Conservation (phyloP, 1,140 invertebrate genomes). For the Papilio xuthus region DNA sequence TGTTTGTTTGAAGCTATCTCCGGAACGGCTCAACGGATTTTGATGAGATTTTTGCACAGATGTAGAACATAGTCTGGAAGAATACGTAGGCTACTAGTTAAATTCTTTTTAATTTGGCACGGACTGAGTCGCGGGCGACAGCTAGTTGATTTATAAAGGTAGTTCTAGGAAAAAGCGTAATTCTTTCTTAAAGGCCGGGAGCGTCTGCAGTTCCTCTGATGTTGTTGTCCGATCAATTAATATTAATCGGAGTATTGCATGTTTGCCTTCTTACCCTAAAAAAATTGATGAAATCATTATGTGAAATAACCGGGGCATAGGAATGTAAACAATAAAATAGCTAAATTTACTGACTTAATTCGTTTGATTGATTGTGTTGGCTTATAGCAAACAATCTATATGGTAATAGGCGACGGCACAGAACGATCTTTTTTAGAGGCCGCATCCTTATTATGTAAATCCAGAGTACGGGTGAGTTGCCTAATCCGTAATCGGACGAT, state of each 20-base stretch:
- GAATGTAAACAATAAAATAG: slow-evolving; percentile 24
- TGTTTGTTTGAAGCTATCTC: no score
- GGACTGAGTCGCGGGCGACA: no score
- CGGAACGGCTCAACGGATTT: no score
- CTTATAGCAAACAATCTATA: slow-evolving; percentile 64
- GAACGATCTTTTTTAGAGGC: slow-evolving; percentile 52
- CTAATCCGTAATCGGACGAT: slow-evolving; percentile 51
- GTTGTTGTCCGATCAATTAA: not conserved
- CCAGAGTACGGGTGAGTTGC: slow-evolving; percentile 48
- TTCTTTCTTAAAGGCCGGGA: no score
- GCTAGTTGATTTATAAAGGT: no score
- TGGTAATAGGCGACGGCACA: slow-evolving; percentile 54
- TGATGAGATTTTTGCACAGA: no score
- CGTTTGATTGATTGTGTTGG: slow-evolving; percentile 61
- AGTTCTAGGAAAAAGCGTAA: no score
- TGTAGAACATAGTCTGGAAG: no score
- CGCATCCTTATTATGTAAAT: slow-evolving; percentile 60
- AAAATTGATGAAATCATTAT: not conserved
- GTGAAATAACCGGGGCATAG: not conserved
- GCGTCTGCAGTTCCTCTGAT: no score
- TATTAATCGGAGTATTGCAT: not conserved
- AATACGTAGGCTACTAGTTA: no score
- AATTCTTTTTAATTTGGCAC: no score
- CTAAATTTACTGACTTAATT: slow-evolving; percentile 35
- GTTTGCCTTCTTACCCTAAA: not conserved